These are phyloP conservation scores for Pantala flavescens DNA, from an alignment of 1,140 invertebrate genomes.

Conservation along the genomic window DNA sequence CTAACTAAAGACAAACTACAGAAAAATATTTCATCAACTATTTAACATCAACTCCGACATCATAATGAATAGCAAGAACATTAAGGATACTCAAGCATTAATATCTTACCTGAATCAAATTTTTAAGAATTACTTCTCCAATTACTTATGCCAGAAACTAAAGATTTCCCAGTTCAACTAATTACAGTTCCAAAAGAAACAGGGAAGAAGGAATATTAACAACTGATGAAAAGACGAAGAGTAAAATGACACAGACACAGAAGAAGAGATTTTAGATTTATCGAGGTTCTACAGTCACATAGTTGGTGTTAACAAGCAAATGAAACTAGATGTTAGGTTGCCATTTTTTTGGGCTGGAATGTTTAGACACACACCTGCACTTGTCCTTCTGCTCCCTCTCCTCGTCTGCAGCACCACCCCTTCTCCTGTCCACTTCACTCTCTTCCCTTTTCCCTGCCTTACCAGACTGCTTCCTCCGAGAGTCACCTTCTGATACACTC, in stretches of 20 bases:
- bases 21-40: too few relatives aligned
- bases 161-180: too few relatives aligned
- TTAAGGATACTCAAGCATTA: too few relatives aligned
- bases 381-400: constrained; percentile 17
- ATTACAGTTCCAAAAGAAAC: too few relatives aligned
- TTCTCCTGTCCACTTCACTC: constrained; percentile 14
- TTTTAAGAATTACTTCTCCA: too few relatives aligned
- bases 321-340: neutral
- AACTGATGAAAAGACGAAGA: neutral
- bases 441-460: constrained; percentile 17
- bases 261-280: neutral
- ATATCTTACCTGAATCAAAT: too few relatives aligned
- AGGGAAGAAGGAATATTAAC: too few relatives aligned
- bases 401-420: constrained; percentile 12
- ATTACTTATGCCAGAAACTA: too few relatives aligned
- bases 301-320: neutral
- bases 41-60: too few relatives aligned
- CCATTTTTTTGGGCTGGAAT: neutral
- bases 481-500: neutral
- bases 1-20: too few relatives aligned
- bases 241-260: neutral
- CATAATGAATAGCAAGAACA: too few relatives aligned
- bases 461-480: neutral
- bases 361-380: constrained; percentile 13
- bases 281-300: neutral